phyloP scores from a whole-genome alignment of 2,113 vertebrate species.

The Chionis minor region DNA sequence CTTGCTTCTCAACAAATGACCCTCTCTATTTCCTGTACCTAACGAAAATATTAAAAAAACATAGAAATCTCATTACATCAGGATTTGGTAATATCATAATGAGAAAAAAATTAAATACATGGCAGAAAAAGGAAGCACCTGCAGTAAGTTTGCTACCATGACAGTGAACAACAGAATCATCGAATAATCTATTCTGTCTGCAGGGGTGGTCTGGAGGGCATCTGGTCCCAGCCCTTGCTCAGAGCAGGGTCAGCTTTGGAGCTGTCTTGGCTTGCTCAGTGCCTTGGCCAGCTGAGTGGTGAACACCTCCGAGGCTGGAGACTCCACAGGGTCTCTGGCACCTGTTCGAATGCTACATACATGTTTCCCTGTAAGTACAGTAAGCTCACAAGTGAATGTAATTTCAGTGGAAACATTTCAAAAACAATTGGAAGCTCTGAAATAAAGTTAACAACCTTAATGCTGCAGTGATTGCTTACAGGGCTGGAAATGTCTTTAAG shows the following conservation, averaged over 20 bases:
- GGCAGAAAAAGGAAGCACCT: conserved; percentile 49
- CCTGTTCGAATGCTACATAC: background rate
- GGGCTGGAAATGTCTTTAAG: background rate
- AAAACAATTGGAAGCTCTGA: background rate
- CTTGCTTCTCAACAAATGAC: conserved; percentile 12
- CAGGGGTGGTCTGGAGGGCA: conserved; percentile 34
- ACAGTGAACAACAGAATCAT: conserved; percentile 43
- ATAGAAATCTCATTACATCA: background rate
- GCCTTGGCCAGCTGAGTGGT: background rate
- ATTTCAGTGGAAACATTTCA: background rate
- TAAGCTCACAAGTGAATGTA: background rate
- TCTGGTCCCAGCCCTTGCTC: background rate
- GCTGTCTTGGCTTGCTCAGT: background rate
- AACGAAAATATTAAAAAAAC: conserved; percentile 4
- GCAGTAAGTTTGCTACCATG: conserved; percentile 41
- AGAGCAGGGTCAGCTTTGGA: background rate
- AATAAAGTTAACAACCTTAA: background rate
- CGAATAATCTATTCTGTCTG: background rate
- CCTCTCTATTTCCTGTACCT: background rate
- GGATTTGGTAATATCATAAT: background rate
- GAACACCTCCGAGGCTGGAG: background rate
- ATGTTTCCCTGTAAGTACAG: background rate
- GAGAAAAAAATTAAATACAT: conserved; percentile 45
- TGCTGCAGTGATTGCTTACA: background rate
- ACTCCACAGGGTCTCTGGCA: background rate